Evolutionary conservation across 92 coral and sea anemone species (phyloP).

Genomic region (Epizoanthus ramosus): DNA sequence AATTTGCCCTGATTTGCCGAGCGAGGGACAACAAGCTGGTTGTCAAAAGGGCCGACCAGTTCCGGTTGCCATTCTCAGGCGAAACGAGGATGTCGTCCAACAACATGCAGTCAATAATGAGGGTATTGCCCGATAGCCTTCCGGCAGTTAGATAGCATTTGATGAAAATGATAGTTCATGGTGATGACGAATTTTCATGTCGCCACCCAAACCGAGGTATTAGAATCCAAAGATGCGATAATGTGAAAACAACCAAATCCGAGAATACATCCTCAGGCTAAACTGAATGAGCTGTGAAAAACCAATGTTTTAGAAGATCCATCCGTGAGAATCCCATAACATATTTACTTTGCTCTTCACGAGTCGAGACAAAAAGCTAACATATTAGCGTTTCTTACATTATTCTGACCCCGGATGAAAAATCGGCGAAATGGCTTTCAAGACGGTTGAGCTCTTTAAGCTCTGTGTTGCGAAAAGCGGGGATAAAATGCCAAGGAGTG

Average conservation of each 20-base stretch:
- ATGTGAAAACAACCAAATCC: slow-evolving; percentile 67
- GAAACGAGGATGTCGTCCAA: slow-evolving; percentile 7
- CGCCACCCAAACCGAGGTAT: slow-evolving; percentile 42
- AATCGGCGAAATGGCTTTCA: slow-evolving; percentile 11
- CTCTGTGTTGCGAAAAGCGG: slow-evolving; percentile 1
- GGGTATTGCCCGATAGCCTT: slow-evolving; percentile 15
- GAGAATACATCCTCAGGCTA: slow-evolving; percentile 58
- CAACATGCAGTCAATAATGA: not conserved
- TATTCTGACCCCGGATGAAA: not conserved
- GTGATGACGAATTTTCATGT: slow-evolving; percentile 14
- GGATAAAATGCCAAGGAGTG: not conserved
- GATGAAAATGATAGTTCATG: slow-evolving; percentile 27
- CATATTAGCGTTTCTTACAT: not conserved
- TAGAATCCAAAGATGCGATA: slow-evolving; percentile 62
- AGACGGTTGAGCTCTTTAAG: slow-evolving; percentile 5
- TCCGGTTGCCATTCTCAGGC: slow-evolving; percentile 33
- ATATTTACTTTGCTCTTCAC: not conserved
- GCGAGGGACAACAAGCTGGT: slow-evolving; percentile 32
- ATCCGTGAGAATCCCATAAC: not conserved
- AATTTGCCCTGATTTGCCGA: slow-evolving; percentile 24
- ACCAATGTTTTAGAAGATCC: slow-evolving; percentile 19
- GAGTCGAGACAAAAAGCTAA: slow-evolving; percentile 5
- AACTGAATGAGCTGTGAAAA: slow-evolving; percentile 45
- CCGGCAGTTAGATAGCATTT: slow-evolving; percentile 19
- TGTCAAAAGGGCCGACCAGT: slow-evolving; percentile 24